Base-by-base conservation (phyloP, 2,888 invertebrate species). In the Netelia inedita region DNA sequence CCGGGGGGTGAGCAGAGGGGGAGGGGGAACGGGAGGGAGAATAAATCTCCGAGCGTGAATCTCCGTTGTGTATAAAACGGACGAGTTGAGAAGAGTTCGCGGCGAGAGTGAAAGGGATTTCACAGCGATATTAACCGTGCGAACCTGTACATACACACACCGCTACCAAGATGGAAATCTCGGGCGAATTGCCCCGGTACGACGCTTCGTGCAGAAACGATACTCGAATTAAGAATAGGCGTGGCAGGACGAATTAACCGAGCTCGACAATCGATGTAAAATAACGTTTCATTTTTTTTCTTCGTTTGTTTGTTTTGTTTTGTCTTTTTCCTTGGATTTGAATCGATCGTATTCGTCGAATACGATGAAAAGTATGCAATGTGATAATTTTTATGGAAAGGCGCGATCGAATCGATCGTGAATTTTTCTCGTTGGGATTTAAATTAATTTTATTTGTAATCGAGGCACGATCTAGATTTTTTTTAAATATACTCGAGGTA, bases 81-180 rank as follows among this genome's bases (percentile, higher is more conserved):
- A 19, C 46, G 57, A 66, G 72, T 50, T 71, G 50, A 73, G 79
- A 73, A 43, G 71, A 79, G 43, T 10, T 46, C 28, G 59, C 16
- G 46, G 14, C 63, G 74, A 83, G 74, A 83, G 83, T 83, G 83
- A 83, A 83, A 79, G 83, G 83, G 23, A 75, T 65, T 63, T n/a
- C 55, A 55, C 75, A 50, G 66, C 19, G 53, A 35, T 66, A 73
- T 73, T 61, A 61, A 23, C 55, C 19, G 61, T 61, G 19, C 28
- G 11, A n/a, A 41, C 61, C 28, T 43, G 61, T 71, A 41, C 16
- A 50, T 41, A 57, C 66, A 43, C 35, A 53, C 19, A 53, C 43
- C 43, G 53, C 66, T 10, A 55, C 28, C 14, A 46, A 46, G 14
- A 46, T 14, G 46, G 75, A 66, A 66, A 75, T 75, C 75, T 75